Percentiles rank a stretch among this genome's conserved stretches.
These are phyloP conservation scores for Pagrus major DNA, from an alignment of 2,113 vertebrate genomes.

Conservation along the genomic window DNA sequence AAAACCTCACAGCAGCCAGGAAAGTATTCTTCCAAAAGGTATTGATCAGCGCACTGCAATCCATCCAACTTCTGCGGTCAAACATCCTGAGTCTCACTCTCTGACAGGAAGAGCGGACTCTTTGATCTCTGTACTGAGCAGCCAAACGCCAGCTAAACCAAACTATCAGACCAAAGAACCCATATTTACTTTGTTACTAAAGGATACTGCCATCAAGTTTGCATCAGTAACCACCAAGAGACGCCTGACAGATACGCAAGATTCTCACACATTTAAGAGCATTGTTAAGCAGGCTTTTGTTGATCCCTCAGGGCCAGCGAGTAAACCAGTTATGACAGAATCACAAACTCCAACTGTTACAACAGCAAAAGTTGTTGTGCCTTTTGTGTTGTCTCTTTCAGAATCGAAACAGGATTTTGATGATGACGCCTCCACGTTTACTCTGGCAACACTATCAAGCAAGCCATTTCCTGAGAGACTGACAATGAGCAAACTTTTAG, in stretches of 20 bases:
- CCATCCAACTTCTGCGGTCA: conserved; percentile 32
- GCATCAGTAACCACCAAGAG: conserved; percentile 25
- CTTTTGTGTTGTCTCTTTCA: conserved; percentile 21
- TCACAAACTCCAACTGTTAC: background rate
- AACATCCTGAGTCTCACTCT: conserved; percentile 8
- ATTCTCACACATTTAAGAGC: conserved; percentile 16
- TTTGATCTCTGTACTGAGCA: conserved; percentile 42
- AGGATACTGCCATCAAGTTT: conserved; percentile 23
- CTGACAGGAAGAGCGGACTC: conserved; percentile 24
- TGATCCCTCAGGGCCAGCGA: background rate
- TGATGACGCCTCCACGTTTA: background rate
- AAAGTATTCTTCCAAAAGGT: conserved; percentile 19
- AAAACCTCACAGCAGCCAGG: conserved; percentile 10
- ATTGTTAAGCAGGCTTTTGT: conserved; percentile 28
- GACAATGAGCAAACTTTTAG: conserved; percentile 11
- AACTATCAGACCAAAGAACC: conserved; percentile 2
- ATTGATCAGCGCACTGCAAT: conserved; percentile 33
- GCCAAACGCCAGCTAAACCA: conserved; percentile 1
- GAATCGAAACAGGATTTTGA: conserved; percentile 19
- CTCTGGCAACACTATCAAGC: conserved; percentile 7
- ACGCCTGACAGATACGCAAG: conserved; percentile 13
- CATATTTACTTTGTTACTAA: conserved; percentile 15
- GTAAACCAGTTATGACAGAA: conserved; percentile 4
- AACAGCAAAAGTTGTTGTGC: background rate
- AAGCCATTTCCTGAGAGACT: conserved; percentile 6